phyloP scores from a whole-genome alignment of 2,113 vertebrate genomes.

The Rhodinocichla rosea region DNA sequence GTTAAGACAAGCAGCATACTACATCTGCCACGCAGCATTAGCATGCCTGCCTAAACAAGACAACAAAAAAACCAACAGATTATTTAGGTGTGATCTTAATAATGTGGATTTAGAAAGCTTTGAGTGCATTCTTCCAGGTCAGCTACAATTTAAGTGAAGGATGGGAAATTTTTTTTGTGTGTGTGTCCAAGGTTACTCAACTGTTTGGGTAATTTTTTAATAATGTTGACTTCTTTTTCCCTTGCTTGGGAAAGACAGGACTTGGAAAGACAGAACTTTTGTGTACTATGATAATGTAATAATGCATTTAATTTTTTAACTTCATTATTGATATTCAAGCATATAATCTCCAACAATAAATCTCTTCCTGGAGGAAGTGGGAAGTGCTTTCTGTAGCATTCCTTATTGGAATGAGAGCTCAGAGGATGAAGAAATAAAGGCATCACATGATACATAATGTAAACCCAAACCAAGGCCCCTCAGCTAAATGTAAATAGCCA shows the following conservation, averaged over 20 bases:
- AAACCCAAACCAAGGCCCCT: not conserved
- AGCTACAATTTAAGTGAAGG: not conserved
- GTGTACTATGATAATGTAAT: not conserved
- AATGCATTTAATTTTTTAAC: not conserved
- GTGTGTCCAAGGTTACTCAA: not conserved
- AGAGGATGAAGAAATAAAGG: not conserved
- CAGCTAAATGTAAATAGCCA: not conserved
- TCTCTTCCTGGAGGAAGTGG: not conserved
- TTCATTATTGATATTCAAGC: not conserved
- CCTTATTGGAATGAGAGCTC: not conserved
- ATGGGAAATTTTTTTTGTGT: not conserved
- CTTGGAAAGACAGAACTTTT: not conserved
- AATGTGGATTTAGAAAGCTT: not conserved
- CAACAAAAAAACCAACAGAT: not conserved
- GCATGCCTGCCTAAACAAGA: not conserved
- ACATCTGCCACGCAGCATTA: not conserved
- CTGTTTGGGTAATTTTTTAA: not conserved
- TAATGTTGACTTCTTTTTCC: not conserved
- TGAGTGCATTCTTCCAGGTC: not conserved
- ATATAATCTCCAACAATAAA: not conserved
- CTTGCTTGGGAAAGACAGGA: not conserved
- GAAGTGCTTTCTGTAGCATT: not conserved
- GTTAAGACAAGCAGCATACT: not conserved
- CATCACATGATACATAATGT: not conserved
- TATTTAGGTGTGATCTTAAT: not conserved